A percentile compares a stretch with the other conserved stretches of the same genome.
Conservation (phyloP, 2,797 vertebrate genomes). For the Fratercula arctica region DNA sequence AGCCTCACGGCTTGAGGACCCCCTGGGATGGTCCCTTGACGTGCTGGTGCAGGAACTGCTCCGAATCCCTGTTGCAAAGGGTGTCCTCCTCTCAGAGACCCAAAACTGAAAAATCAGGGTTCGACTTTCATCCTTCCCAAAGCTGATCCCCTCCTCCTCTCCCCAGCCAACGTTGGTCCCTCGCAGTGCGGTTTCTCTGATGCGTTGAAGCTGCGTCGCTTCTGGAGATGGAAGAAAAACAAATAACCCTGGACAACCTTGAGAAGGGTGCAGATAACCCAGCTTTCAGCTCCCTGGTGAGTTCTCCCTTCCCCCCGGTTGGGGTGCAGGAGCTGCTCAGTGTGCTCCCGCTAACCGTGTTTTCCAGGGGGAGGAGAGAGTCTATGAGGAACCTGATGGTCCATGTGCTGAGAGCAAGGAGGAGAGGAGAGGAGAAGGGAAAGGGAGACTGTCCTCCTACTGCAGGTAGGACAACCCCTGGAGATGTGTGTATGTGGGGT, state of each 20-base stretch:
- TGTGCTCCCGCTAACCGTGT: not conserved
- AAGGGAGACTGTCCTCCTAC: not conserved
- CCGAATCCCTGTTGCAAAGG: not conserved
- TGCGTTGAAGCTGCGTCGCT: not conserved
- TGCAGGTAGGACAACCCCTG: not conserved
- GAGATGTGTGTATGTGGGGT: not conserved
- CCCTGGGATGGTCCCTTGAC: not conserved
- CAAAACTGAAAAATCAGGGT: not conserved
- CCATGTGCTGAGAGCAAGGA: not conserved
- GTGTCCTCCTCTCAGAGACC: not conserved
- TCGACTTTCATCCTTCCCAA: not conserved
- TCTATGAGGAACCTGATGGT: not conserved
- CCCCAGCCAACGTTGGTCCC: not conserved
- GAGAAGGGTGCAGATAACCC: constrained; percentile 51
- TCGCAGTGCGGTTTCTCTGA: not conserved
- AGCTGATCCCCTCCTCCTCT: not conserved
- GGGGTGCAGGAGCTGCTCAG: not conserved
- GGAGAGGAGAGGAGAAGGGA: not conserved
- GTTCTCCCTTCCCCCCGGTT: fast-evolving
- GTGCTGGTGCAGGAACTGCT: not conserved
- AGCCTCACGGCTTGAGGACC: not conserved
- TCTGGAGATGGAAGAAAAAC: constrained; percentile 51
- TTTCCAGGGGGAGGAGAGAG: constrained; percentile 43
- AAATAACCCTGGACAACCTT: constrained; percentile 1
- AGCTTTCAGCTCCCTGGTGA: constrained; percentile 44